Conservation (phyloP, 2,113 vertebrate genomes). For the Aplodontia rufa region DNA sequence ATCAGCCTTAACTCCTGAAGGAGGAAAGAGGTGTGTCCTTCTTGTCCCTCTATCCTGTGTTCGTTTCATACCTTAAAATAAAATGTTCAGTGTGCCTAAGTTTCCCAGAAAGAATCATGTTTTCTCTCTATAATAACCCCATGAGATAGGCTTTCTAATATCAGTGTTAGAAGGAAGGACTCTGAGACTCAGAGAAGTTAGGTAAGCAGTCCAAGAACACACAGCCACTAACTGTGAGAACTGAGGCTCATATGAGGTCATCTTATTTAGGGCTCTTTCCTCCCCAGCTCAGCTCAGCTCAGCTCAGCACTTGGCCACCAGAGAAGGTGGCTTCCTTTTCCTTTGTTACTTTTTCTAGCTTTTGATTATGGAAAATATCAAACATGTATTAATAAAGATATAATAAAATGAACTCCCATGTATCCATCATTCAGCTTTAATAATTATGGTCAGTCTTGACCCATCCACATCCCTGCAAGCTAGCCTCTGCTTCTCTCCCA, state of each 20-base stretch:
- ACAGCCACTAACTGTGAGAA: background rate
- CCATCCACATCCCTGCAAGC: too few relatives aligned
- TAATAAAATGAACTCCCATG: background rate
- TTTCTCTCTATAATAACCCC: background rate
- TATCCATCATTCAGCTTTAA: background rate
- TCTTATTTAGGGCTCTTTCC: background rate
- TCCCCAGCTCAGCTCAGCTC: background rate
- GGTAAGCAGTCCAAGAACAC: background rate
- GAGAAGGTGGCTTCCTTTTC: conserved; percentile 4
- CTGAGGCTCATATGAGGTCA: background rate
- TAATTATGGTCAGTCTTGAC: background rate
- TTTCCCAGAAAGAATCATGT: background rate
- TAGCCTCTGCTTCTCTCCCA: background rate
- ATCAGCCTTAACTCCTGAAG: background rate
- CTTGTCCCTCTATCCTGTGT: background rate
- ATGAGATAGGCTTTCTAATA: background rate
- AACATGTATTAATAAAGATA: background rate
- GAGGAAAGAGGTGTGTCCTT: background rate
- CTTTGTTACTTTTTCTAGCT: conserved; percentile 4
- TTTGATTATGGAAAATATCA: conserved; percentile 17
- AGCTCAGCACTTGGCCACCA: background rate
- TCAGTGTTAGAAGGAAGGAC: background rate
- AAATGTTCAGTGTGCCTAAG: background rate
- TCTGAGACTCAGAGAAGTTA: background rate
- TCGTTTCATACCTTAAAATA: background rate